Conservation (phyloP, 2,797 vertebrate genomes). For the Diplodus puntazzo region DNA sequence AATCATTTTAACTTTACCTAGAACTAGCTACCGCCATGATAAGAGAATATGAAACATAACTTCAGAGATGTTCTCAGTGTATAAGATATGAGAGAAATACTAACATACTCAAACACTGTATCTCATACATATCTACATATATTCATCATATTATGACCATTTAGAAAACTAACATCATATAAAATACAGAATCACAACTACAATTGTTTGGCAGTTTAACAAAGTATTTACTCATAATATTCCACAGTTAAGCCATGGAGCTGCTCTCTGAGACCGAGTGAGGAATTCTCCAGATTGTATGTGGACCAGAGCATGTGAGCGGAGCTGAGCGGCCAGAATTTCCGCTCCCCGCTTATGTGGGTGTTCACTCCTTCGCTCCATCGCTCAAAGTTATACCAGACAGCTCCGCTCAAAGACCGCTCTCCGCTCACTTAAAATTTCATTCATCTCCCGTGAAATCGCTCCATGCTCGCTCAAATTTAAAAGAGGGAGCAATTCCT, state of each 20-base stretch:
- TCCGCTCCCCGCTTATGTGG: no score
- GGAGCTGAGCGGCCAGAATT: no score
- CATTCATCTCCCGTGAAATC: no score
- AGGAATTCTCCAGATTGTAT: not conserved
- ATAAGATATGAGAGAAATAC: not conserved
- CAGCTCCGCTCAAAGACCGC: no score
- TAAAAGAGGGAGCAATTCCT: no score
- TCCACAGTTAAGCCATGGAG: not conserved
- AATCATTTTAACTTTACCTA: constrained; percentile 4
- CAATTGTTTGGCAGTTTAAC: not conserved
- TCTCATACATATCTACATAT: constrained; percentile 24
- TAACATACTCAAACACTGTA: not conserved
- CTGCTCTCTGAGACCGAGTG: not conserved
- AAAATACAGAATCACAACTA: not conserved
- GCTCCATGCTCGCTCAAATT: no score
- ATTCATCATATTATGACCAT: constrained; percentile 17
- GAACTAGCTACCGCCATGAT: not conserved
- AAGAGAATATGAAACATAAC: not conserved
- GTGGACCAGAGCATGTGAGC: no score
- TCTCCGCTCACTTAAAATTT: no score
- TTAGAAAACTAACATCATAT: constrained; percentile 13
- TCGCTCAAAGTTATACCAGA: no score
- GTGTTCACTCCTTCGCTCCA: no score
- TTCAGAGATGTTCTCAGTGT: not conserved
- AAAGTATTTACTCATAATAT: constrained; percentile 6